Evolutionary conservation across 2,113 vertebrate species (phyloP), one percentile per base, ranked within the genome.

Genomic region (Rhinogobius similis): DNA sequence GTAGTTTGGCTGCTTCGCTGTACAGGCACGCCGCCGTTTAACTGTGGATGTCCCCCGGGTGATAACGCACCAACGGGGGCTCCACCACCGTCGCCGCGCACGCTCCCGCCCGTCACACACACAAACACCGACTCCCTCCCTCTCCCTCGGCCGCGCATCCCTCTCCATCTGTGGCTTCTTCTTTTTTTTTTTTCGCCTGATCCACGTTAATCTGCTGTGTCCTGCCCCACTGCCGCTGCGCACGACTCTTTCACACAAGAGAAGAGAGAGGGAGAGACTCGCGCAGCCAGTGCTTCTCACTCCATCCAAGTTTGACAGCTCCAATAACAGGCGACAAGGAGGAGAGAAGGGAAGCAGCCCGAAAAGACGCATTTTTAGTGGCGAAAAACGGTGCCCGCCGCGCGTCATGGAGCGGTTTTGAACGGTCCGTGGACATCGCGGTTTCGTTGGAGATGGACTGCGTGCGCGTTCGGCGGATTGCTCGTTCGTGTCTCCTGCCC

Each of bases 141-240:
- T 20, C 72, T 62, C 55, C 21, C 76, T 41, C 4, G 53, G 4
- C 58, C 29, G n/a, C 20, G 44, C 53, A 43, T n/a, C 69, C 44
- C 58, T 6, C 43, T 55, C 67, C 32, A 4, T 70, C 70, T 36
- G 62, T 26, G 13, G 59, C 41, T 65, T 72, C 44, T 62, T 18
- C 24, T 52, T 23, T 23, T 48, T 8, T 48, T n/a, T 48, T 14
- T 43, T 5, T 65, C 53, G 11, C 13, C 65, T 73, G 76, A 75
- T 79, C 72, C 81, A 58, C 76, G 69, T 59, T 73, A 82, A 27
- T 58, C 65, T 48, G 46, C 62, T 32, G 46, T 26, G 65, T 10
- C 67, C 20, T 26, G 38, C 66, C 26, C 62, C 66, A 13, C 73
- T 23, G 64, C 56, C 8, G 67, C 70, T 68, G 65, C 68, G 65